Evolutionary conservation across 2,113 vertebrate genomes (phyloP).

Genomic region (Eurypyga helias): DNA sequence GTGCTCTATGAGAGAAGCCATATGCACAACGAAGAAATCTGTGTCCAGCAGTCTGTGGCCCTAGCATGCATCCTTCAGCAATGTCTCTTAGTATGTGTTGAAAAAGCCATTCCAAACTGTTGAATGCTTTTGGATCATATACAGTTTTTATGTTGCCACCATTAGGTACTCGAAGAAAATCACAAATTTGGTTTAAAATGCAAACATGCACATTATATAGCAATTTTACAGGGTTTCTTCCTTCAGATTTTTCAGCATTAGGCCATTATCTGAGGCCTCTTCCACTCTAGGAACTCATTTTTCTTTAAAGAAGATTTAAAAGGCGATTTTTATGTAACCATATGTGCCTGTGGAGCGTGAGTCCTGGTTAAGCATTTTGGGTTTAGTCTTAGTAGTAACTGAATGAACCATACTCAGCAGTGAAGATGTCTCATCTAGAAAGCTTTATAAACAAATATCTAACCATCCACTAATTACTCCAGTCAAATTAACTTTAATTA

Average conservation of each 20-base stretch:
- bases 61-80: background rate
- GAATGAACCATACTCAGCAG: background rate
- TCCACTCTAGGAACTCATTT: background rate
- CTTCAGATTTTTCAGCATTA: background rate
- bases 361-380: background rate
- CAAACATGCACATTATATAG: background rate
- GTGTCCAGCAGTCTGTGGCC: background rate
- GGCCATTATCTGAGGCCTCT: background rate
- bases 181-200: background rate
- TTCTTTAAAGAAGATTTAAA: background rate
- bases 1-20: background rate
- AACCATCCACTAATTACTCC: background rate
- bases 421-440: accelerated
- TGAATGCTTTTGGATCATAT: background rate
- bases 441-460: background rate
- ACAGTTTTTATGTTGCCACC: background rate
- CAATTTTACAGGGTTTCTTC: background rate
- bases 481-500: background rate
- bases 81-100: background rate
- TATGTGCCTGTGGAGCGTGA: accelerated
- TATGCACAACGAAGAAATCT: background rate
- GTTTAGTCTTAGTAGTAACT: background rate
- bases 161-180: background rate
- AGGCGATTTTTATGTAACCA: background rate
- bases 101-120: background rate